These are phyloP conservation scores for Acropora yongei DNA, from an alignment of 64 coral and sea anemone species.

Conservation along the genomic window DNA sequence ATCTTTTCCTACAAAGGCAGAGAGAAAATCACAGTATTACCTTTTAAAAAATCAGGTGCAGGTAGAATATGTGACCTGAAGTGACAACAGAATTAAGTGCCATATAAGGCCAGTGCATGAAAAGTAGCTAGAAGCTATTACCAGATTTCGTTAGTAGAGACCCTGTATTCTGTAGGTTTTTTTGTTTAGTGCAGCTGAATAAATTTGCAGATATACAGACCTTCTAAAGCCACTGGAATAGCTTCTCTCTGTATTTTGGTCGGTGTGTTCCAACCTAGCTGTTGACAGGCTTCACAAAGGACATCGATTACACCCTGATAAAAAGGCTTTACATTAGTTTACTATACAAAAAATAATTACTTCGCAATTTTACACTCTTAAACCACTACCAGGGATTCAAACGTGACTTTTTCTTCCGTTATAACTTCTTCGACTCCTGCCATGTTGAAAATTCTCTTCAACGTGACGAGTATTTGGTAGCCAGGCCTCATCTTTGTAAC, in stretches of 20 bases:
- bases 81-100: too few species aligned
- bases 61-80: too few species aligned
- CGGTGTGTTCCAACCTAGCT: constrained; percentile 92
- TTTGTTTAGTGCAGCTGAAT: background rate
- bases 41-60: background rate
- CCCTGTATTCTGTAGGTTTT: too few species aligned
- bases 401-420: constrained; percentile 52
- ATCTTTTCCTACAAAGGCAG: constrained; percentile 75
- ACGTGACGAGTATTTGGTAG: too few species aligned
- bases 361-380: background rate
- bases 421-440: constrained; percentile 26
- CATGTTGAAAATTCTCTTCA: constrained; percentile 72
- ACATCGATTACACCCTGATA: constrained; percentile 85
- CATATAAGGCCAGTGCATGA: too few species aligned
- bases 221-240: constrained; percentile 93
- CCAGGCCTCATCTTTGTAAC: too few species aligned
- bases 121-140: too few species aligned
- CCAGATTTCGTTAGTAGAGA: too few species aligned
- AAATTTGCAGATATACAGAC: constrained; percentile 27
- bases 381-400: constrained; percentile 79
- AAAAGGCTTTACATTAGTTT: background rate
- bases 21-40: background rate
- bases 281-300: constrained; percentile 94
- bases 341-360: background rate
- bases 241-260: constrained; percentile 95